Conservation (phyloP, 2,797 vertebrate genomes). For the Cyclopterus lumpus region DNA sequence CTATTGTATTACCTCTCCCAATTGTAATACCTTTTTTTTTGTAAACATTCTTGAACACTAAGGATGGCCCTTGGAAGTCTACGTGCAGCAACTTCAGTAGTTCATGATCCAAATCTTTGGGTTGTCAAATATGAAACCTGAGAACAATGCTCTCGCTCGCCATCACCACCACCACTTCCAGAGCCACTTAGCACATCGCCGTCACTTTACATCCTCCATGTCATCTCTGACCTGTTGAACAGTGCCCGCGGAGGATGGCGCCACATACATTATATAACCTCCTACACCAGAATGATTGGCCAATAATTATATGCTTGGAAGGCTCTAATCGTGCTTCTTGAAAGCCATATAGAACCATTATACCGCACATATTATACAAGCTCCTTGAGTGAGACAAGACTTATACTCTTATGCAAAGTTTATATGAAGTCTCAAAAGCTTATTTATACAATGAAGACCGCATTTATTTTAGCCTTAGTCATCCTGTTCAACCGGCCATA, state of each 20-base stretch:
- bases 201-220: slow-evolving; percentile 31
- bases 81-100: slow-evolving; percentile 43
- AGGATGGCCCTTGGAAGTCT: slow-evolving; percentile 41
- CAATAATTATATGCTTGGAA: slow-evolving; percentile 72
- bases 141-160: slow-evolving; percentile 22
- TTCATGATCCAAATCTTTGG: slow-evolving; percentile 61
- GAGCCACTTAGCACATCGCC: slow-evolving; percentile 30
- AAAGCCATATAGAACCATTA: slow-evolving; percentile 54
- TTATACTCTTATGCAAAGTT: slow-evolving; percentile 24
- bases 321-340: slow-evolving; percentile 58
- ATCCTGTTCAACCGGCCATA: neutral
- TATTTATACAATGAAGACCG: neutral
- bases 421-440: slow-evolving; percentile 10
- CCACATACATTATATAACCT: slow-evolving; percentile 63
- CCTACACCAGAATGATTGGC: slow-evolving; percentile 66
- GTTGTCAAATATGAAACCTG: slow-evolving; percentile 50
- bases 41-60: slow-evolving; percentile 54
- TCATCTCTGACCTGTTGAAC: slow-evolving; percentile 58
- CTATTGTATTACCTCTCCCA: neutral
- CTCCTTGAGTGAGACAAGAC: slow-evolving; percentile 25
- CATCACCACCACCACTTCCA: slow-evolving; percentile 24
- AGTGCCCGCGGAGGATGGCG: slow-evolving; percentile 41
- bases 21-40: neutral
- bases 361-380: slow-evolving; percentile 37
- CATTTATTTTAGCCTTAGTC: neutral